Evolutionary conservation across 1,140 invertebrate genomes (phyloP).

Genomic region (Dendrolimus kikuchii): DNA sequence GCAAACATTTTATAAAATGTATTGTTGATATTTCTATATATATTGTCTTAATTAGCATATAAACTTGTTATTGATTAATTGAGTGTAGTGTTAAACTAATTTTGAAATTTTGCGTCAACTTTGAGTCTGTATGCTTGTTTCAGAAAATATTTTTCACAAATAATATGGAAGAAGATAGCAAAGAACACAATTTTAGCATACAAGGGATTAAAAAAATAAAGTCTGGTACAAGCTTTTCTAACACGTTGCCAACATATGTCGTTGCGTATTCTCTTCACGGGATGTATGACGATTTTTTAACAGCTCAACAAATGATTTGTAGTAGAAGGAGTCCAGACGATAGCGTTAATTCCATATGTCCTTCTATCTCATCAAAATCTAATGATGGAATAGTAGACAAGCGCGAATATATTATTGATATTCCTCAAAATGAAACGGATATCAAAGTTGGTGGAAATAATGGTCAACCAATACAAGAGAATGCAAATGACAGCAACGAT

Average conservation of each 20-base stretch:
- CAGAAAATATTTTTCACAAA: background rate
- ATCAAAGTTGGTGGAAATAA: constrained; percentile 9
- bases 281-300: constrained; percentile 14
- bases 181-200: constrained; percentile 4
- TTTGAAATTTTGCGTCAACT: too few relatives aligned
- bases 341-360: constrained; percentile 4
- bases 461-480: background rate
- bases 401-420: background rate
- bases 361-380: constrained; percentile 1
- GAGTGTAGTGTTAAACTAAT: too few relatives aligned
- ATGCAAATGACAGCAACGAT: too few relatives aligned
- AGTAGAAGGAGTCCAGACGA: constrained; percentile 5
- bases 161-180: constrained; percentile 7
- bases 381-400: constrained; percentile 1
- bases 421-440: constrained; percentile 1
- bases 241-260: constrained; percentile 13
- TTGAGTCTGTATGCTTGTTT: background rate
- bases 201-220: constrained; percentile 12
- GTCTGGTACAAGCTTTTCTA: constrained; percentile 12
- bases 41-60: too few relatives aligned
- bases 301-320: constrained; percentile 10
- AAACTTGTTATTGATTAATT: too few relatives aligned
- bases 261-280: constrained; percentile 20
- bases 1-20: too few relatives aligned
- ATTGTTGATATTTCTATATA: too few relatives aligned